Evolutionary conservation across 1,140 invertebrate species (phyloP), one percentile per base, ranked within the genome.

Genomic region (Meloidogyne chitwoodi): DNA sequence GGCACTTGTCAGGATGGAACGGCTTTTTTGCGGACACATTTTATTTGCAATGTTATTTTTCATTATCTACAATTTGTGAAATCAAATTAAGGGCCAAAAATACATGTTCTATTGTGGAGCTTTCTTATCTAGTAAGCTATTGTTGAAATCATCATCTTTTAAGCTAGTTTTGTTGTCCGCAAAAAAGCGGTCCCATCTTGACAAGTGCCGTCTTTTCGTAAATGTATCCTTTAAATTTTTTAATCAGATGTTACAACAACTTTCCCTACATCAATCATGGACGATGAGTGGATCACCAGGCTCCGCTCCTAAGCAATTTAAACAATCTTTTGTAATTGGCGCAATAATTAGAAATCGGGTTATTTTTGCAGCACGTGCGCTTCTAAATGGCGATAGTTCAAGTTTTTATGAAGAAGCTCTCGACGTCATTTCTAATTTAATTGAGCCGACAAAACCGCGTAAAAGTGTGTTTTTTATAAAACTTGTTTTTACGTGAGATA

Each of bases 391-490:
- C 0, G 34, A 41, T 19, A 31, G 16, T 8, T 66, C 65, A n/a
- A 66, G 34, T 22, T 66, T n/a, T 41, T 66, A n/a, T 41, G 65
- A 66, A 41, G 65, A 66, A n/a, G 65, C 65, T 31, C n/a, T 66
- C 0, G 65, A 41, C 5, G 65, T 41, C 5, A 66, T 66, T 41
- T 19, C 29, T 31, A 31, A 24, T 66, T 31, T 22, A 31, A 31
- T 66, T 31, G 29, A 31, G 22, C 65, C 65, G 4, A 8, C 34
- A n/a, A 31, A 66, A 24, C 65, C 65, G 5, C 16, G 16, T 41
- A 66, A 66, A 66, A 66, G 29, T 66, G 5, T 19, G 65, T 66
- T 41, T 4, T 6, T n/a, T 66, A 2, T 0, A 22, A 1, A 2
- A 0, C 22, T 31, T 26, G n/a, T 31, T 3, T 29, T n/a, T 16